A percentile compares a stretch with the other conserved stretches of the same genome.
phyloP scores from a whole-genome alignment of 2,888 invertebrate genomes.

The Odontocolon sp. region DNA sequence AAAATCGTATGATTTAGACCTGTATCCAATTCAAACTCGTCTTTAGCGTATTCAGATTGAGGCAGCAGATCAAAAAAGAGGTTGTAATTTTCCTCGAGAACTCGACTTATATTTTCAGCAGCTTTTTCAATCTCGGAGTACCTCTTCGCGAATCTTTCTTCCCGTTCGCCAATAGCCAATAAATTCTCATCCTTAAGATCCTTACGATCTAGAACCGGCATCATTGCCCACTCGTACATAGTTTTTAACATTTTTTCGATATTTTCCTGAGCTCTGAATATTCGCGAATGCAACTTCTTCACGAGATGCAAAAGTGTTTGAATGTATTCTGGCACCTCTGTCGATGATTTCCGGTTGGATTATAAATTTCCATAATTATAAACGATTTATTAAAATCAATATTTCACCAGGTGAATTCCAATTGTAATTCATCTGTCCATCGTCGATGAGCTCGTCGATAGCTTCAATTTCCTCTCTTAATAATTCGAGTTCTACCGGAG shows the following conservation, averaged over 20 bases:
- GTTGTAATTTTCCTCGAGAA: constrained; percentile 86
- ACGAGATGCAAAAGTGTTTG: constrained; percentile 86
- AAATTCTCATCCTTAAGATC: constrained; percentile 84
- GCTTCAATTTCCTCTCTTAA: constrained; percentile 88
- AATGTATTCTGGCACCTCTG: constrained; percentile 86
- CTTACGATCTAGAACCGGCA: constrained; percentile 89
- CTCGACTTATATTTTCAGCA: constrained; percentile 83
- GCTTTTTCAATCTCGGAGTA: constrained; percentile 82
- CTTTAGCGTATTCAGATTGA: constrained; percentile 74
- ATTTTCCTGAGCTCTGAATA: constrained; percentile 86
- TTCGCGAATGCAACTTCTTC: constrained; percentile 87
- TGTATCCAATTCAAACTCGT: constrained; percentile 63
- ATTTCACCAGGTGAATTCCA: constrained; percentile 91
- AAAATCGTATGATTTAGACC: no score
- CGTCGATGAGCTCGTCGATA: constrained; percentile 87
- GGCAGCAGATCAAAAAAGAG: constrained; percentile 86
- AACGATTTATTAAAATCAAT: background rate
- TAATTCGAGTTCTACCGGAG: constrained; percentile 89
- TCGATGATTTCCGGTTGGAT: constrained; percentile 86
- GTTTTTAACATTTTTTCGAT: constrained; percentile 83
- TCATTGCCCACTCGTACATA: constrained; percentile 87
- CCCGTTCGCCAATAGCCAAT: constrained; percentile 83
- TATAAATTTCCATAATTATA: background rate
- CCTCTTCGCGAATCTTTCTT: constrained; percentile 83
- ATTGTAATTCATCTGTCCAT: constrained; percentile 86